Evolutionary conservation across 2,797 vertebrate genomes (phyloP).

Genomic region (Lacerta bilineata): DNA sequence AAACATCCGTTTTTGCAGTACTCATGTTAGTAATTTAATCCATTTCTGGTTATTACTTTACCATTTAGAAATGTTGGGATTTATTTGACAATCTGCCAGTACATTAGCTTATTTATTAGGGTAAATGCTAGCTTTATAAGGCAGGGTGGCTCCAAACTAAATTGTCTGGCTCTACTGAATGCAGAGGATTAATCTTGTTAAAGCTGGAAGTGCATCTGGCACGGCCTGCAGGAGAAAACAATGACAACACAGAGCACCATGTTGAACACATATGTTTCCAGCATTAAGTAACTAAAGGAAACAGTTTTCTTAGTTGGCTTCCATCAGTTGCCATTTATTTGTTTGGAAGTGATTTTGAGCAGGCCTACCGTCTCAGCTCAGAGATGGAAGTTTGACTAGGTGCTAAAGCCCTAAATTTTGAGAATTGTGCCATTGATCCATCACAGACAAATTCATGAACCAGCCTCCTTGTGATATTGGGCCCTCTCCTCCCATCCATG

Average conservation of each 20-base stretch:
- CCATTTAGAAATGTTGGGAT: conserved; percentile 24
- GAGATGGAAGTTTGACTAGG: background rate
- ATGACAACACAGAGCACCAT: conserved; percentile 20
- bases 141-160: conserved; percentile 22
- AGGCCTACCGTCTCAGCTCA: background rate
- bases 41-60: conserved; percentile 40
- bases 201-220: conserved; percentile 8
- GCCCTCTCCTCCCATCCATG: background rate
- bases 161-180: conserved; percentile 28
- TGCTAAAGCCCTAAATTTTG: background rate
- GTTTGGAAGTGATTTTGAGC: background rate
- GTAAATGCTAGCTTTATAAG: conserved; percentile 11
- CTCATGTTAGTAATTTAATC: conserved; percentile 1
- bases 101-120: conserved; percentile 26
- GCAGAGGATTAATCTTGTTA: conserved; percentile 30
- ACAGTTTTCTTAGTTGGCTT: background rate
- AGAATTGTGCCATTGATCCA: background rate
- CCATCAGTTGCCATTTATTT: background rate
- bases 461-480: background rate
- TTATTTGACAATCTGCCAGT: conserved; percentile 39
- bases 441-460: background rate
- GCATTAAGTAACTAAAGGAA: conserved; percentile 23
- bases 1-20: background rate
- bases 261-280: conserved; percentile 27
- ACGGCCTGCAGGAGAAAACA: background rate